These are phyloP conservation scores for Cephalopholis sonnerati DNA, from an alignment of 2,113 vertebrate genomes.

Conservation along the genomic window DNA sequence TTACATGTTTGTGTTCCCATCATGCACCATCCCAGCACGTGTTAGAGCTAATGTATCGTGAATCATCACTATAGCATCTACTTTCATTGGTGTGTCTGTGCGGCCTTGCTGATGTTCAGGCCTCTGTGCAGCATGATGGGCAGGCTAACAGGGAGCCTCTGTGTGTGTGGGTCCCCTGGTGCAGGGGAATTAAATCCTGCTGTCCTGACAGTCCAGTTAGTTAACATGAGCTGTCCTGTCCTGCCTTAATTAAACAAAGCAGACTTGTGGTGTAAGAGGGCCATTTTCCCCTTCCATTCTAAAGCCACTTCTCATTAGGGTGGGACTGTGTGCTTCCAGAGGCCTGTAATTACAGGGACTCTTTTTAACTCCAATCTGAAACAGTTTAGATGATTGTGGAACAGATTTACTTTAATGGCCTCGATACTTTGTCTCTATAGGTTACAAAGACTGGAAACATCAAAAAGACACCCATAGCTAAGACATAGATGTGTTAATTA, in stretches of 20 bases:
- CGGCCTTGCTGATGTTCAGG: neutral
- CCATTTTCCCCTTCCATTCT: slow-evolving; percentile 28
- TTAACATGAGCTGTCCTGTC: slow-evolving; percentile 26
- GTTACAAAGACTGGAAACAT: neutral
- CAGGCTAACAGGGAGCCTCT: neutral
- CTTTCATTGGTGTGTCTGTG: neutral
- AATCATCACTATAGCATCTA: neutral
- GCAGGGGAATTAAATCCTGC: slow-evolving; percentile 33
- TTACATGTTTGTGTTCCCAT: no score
- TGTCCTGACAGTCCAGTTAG: slow-evolving; percentile 35
- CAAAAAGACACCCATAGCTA: slow-evolving; percentile 5
- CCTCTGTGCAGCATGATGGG: neutral
- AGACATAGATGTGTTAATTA: neutral
- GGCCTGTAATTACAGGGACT: slow-evolving; percentile 25
- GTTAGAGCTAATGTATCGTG: neutral
- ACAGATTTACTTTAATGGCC: neutral
- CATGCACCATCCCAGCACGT: neutral
- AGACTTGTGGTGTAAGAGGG: slow-evolving; percentile 25
- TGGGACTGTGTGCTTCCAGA: slow-evolving; percentile 20
- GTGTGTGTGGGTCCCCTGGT: neutral
- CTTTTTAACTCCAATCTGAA: neutral
- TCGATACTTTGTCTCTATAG: neutral
- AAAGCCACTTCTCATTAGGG: slow-evolving; percentile 45
- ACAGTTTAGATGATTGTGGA: neutral
- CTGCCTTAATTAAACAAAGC: slow-evolving; percentile 43